phyloP scores from a whole-genome alignment of 1,140 invertebrate genomes.

The Rhynchophorus ferrugineus region DNA sequence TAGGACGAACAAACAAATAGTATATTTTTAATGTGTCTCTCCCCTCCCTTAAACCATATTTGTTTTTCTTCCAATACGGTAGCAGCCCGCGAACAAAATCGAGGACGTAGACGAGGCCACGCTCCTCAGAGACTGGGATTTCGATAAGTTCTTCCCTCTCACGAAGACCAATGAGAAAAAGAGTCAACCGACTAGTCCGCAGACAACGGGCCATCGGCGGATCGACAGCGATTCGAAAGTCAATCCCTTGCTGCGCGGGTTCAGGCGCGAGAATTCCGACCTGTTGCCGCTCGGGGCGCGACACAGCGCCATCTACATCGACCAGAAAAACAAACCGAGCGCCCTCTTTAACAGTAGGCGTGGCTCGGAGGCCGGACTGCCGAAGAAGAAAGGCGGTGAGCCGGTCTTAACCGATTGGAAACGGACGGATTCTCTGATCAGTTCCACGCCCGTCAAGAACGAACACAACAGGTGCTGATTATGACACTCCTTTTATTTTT shows the following conservation, averaged over 20 bases:
- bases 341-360: slow-evolving; percentile 58
- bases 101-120: slow-evolving; percentile 61
- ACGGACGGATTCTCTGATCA: slow-evolving; percentile 42
- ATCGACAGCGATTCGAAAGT: slow-evolving; percentile 64
- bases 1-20: too few relatives aligned
- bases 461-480: slow-evolving; percentile 11
- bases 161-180: slow-evolving; percentile 39
- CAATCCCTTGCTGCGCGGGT: slow-evolving; percentile 64
- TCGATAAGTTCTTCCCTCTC: slow-evolving; percentile 70
- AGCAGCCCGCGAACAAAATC: slow-evolving; percentile 37
- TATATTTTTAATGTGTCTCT: too few relatives aligned
- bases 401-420: slow-evolving; percentile 63
- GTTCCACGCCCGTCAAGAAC: slow-evolving; percentile 18
- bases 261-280: slow-evolving; percentile 72
- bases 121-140: slow-evolving; percentile 74
- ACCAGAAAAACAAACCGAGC: slow-evolving; percentile 49
- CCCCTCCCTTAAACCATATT: too few relatives aligned
- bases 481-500: slow-evolving; percentile 5
- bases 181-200: slow-evolving; percentile 34
- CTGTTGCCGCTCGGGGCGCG: slow-evolving; percentile 63
- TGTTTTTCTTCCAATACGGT: slow-evolving; percentile 13
- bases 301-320: slow-evolving; percentile 62
- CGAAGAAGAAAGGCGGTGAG: slow-evolving; percentile 51
- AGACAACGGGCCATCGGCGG: slow-evolving; percentile 46
- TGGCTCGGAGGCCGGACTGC: slow-evolving; percentile 47